Conservation (phyloP, 2,113 vertebrate genomes). For the Cynopterus brachyotis region DNA sequence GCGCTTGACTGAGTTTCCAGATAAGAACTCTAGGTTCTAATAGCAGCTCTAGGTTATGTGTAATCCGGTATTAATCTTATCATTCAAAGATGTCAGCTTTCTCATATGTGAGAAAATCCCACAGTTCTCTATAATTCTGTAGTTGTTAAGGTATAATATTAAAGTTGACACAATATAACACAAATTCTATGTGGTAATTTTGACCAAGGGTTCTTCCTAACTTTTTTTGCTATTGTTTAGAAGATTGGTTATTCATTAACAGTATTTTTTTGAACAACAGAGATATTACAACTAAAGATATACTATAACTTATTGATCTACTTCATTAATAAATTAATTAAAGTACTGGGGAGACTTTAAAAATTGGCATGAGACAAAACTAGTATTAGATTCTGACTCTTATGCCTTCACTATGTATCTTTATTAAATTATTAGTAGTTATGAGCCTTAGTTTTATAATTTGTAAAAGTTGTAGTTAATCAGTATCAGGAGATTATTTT, state of each 20-base stretch:
- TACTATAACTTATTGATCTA: background rate
- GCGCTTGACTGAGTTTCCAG: background rate
- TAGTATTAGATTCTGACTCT: background rate
- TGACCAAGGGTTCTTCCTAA: background rate
- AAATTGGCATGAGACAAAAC: background rate
- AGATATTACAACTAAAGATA: background rate
- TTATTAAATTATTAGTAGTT: background rate
- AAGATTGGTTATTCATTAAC: background rate
- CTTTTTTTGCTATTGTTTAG: background rate
- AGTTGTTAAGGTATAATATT: background rate
- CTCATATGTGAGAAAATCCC: background rate
- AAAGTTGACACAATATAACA: background rate
- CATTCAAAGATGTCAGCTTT: background rate
- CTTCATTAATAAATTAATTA: background rate
- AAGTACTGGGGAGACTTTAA: background rate
- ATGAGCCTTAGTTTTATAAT: background rate
- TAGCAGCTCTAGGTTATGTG: background rate
- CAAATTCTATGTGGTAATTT: background rate
- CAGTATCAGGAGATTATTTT: background rate
- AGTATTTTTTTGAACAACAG: background rate
- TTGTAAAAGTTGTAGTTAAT: background rate
- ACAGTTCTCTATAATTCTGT: background rate
- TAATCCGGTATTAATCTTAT: background rate
- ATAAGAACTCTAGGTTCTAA: background rate
- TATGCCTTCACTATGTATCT: background rate